Evolutionary conservation across 2,888 invertebrate species (phyloP).

Genomic region (Polydrusus pterygomalis): DNA sequence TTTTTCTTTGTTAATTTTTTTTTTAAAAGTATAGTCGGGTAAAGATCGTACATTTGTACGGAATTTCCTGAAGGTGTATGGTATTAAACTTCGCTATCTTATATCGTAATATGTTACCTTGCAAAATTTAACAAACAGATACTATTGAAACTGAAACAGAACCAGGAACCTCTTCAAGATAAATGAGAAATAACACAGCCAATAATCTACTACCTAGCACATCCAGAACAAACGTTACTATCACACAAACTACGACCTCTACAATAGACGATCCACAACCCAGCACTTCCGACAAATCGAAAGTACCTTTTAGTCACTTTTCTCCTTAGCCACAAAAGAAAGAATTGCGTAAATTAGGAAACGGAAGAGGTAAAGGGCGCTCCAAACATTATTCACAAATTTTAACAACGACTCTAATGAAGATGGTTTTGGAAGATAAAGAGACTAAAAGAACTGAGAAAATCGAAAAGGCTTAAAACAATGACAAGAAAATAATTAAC

Average conservation of each 20-base stretch:
- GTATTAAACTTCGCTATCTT: constrained; percentile 2
- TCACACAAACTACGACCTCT: neutral
- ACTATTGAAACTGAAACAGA: no score
- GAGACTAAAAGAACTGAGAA: neutral
- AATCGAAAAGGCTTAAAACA: neutral
- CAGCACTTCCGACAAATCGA: no score
- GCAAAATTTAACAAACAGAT: no score
- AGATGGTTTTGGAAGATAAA: no score
- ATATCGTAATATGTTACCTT: neutral
- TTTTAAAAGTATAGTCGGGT: neutral
- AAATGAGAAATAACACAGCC: neutral
- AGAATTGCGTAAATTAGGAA: neutral
- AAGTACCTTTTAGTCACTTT: no score
- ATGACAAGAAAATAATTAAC: no score
- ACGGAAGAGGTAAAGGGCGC: no score
- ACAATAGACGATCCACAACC: neutral
- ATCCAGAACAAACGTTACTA: no score
- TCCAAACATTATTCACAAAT: no score
- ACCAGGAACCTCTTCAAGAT: neutral
- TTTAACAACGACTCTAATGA: no score
- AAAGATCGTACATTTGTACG: constrained; percentile 4
- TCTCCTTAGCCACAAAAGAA: neutral
- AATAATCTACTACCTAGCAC: no score
- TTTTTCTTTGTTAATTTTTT: neutral
- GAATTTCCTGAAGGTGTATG: neutral